Percentiles rank a stretch among this genome's conserved stretches.
These are phyloP conservation scores for Zaprionus taronus DNA, from an alignment of 1,140 invertebrate genomes.

Conservation along the genomic window DNA sequence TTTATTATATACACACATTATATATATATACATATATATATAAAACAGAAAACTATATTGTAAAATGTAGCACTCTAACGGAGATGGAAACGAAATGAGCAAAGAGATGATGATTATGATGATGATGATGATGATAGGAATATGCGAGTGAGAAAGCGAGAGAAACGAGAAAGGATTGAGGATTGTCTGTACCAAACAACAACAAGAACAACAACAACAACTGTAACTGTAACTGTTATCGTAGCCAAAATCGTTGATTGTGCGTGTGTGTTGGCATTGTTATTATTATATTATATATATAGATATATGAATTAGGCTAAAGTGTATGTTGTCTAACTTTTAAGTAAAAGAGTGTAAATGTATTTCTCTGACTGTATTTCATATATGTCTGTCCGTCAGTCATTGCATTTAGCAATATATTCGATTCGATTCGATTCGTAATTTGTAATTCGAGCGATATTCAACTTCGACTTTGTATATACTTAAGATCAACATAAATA, in stretches of 20 bases:
- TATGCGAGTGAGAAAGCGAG: slow-evolving; percentile 9
- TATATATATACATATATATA: slow-evolving; percentile 44
- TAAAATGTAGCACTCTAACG: slow-evolving; percentile 35
- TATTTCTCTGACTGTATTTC: slow-evolving; percentile 60
- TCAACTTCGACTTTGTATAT: slow-evolving; percentile 58
- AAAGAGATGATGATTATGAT: slow-evolving; percentile 31
- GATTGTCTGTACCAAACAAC: slow-evolving; percentile 59
- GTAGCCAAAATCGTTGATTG: slow-evolving; percentile 73
- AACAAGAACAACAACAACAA: slow-evolving; percentile 29
- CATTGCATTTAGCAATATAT: slow-evolving; percentile 55
- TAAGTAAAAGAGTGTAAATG: slow-evolving; percentile 68
- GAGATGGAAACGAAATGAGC: slow-evolving; percentile 23
- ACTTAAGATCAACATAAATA: slow-evolving; percentile 26
- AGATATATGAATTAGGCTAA: slow-evolving; percentile 55
- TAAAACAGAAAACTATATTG: slow-evolving; percentile 21
- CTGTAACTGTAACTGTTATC: slow-evolving; percentile 67
- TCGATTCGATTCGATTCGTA: too few species aligned
- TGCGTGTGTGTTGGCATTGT: slow-evolving; percentile 60
- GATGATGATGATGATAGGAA: slow-evolving; percentile 11
- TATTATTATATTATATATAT: slow-evolving; percentile 42
- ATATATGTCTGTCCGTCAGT: slow-evolving; percentile 50
- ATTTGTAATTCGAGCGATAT: slow-evolving; percentile 30
- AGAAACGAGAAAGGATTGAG: slow-evolving; percentile 11
- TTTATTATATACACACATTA: slow-evolving; percentile 55
- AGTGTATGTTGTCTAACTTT: slow-evolving; percentile 74